These are phyloP conservation scores for Drosophila trapezifrons DNA, from an alignment of 1,140 invertebrate genomes.

Conservation along the genomic window DNA sequence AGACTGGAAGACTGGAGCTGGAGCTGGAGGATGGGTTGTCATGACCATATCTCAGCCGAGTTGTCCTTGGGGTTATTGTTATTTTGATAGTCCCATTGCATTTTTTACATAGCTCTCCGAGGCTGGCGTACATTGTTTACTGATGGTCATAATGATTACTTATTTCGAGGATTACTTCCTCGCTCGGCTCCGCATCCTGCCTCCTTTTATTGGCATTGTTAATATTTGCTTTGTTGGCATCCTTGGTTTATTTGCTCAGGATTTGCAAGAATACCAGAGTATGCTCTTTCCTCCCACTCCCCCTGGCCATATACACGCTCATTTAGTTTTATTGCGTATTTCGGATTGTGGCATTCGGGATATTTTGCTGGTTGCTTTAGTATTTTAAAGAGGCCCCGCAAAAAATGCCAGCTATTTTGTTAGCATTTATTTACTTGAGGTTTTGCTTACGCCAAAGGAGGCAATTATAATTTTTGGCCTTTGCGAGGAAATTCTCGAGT, in stretches of 20 bases:
- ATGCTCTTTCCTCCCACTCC: conserved; percentile 15
- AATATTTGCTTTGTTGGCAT: conserved; percentile 69
- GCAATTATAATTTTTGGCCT: conserved; percentile 24
- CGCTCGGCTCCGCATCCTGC: conserved; percentile 31
- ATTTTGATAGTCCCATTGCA: conserved; percentile 75
- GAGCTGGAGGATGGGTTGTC: conserved; percentile 8
- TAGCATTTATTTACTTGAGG: conserved; percentile 27
- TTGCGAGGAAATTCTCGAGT: conserved; percentile 4
- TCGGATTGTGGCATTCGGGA: conserved; percentile 50
- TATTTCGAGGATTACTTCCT: conserved; percentile 76
- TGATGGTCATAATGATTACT: conserved; percentile 78
- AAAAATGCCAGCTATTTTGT: conserved; percentile 24
- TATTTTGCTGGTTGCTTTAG: conserved; percentile 32
- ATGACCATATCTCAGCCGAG: conserved; percentile 60
- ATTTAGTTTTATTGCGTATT: conserved; percentile 71
- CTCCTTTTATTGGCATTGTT: conserved; percentile 75
- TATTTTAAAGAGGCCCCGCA: conserved; percentile 26
- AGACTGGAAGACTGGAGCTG: conserved; percentile 1
- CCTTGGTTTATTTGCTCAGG: conserved; percentile 69
- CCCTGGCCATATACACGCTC: conserved; percentile 33
- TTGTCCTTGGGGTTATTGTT: conserved; percentile 61
- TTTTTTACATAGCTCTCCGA: conserved; percentile 72
- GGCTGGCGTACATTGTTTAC: conserved; percentile 54
- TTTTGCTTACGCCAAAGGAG: conserved; percentile 8
- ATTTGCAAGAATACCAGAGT: conserved; percentile 59